phyloP scores from a whole-genome alignment of 2,888 invertebrate genomes.

The Oligia strigilis region DNA sequence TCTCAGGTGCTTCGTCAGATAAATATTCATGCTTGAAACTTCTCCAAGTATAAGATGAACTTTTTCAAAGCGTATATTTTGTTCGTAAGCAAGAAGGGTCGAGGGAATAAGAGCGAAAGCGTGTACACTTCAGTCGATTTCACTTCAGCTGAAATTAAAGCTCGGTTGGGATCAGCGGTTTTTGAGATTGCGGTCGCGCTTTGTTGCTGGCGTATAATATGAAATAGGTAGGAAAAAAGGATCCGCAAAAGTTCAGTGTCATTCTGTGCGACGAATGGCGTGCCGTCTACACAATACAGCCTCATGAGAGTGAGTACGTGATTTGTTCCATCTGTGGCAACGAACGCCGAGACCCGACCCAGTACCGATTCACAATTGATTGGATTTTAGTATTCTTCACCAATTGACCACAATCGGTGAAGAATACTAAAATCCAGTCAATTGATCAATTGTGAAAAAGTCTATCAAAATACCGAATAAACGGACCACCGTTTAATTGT shows the following conservation, averaged over 20 bases:
- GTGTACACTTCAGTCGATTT: conserved; percentile 86
- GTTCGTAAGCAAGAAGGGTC: conserved; percentile 76
- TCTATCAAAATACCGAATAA: too few relatives aligned
- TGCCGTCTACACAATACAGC: conserved; percentile 56
- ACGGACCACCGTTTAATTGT: too few relatives aligned
- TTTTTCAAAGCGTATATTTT: conserved; percentile 74
- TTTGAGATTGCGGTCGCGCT: conserved; percentile 77
- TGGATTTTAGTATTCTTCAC: conserved; percentile 18
- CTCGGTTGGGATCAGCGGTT: conserved; percentile 78
- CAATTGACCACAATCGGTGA: not conserved
- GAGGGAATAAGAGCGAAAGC: conserved; percentile 85
- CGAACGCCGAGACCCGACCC: not conserved
- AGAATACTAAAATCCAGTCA: too few relatives aligned
- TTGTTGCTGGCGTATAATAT: conserved; percentile 74
- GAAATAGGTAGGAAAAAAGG: conserved; percentile 68
- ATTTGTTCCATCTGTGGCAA: conserved; percentile 30
- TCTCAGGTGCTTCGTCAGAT: conserved; percentile 43
- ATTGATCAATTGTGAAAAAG: too few relatives aligned
- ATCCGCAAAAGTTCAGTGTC: conserved; percentile 64
- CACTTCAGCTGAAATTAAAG: conserved; percentile 86
- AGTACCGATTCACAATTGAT: conserved; percentile 24
- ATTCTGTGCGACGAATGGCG: conserved; percentile 62
- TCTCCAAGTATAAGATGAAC: conserved; percentile 68
- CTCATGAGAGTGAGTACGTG: conserved; percentile 41
- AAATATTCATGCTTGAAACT: conserved; percentile 74